Conservation (phyloP, 2,113 vertebrate species). For the Ramphastos sulfuratus region DNA sequence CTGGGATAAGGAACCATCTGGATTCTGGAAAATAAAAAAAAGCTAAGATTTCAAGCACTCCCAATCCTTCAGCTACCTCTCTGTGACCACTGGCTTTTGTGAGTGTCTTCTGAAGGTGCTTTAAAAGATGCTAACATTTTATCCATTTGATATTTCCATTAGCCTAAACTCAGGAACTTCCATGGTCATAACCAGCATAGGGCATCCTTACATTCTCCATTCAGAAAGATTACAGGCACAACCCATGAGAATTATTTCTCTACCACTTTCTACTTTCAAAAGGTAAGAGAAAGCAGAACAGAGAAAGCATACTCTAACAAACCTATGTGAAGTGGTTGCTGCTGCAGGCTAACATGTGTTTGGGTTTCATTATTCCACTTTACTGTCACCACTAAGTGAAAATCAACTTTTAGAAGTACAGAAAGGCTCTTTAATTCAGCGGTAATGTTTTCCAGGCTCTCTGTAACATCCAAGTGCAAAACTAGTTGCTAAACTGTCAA, state of each 20-base stretch:
- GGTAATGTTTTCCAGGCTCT: not conserved
- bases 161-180: not conserved
- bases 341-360: not conserved
- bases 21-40: conserved; percentile 81
- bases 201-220: not conserved
- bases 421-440: not conserved
- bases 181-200: accelerated
- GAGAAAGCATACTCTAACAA: not conserved
- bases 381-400: not conserved
- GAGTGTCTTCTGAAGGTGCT: not conserved
- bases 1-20: conserved; percentile 96
- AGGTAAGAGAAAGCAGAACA: not conserved
- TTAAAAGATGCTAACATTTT: not conserved
- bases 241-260: not conserved
- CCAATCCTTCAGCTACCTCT: not conserved
- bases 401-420: not conserved
- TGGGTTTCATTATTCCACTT: not conserved
- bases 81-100: not conserved
- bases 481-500: not conserved
- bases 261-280: not conserved
- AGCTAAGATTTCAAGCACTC: not conserved
- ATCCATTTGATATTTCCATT: not conserved
- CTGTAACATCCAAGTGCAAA: not conserved
- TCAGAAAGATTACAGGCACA: not conserved
- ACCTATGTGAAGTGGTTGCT: not conserved